Conservation (phyloP, 2,888 invertebrate genomes). For the Leistus spinibarbis region DNA sequence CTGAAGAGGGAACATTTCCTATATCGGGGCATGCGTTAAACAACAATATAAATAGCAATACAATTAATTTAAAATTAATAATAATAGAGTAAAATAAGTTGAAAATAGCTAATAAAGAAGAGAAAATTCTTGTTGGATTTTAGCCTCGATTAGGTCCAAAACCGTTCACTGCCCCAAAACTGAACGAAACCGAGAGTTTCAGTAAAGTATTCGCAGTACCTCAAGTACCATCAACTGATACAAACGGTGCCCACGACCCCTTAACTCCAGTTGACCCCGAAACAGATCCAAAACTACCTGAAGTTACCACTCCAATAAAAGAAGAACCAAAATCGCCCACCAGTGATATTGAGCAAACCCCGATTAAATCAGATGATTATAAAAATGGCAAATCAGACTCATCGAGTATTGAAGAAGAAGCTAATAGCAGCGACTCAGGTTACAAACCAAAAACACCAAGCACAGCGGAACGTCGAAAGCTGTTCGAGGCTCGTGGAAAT, state of each 20-base stretch:
- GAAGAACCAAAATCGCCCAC: slow-evolving; percentile 24
- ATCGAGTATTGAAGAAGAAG: slow-evolving; percentile 67
- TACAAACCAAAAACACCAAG: slow-evolving; percentile 77
- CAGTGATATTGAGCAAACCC: slow-evolving; percentile 29
- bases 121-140: background rate
- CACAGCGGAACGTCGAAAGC: slow-evolving; percentile 79
- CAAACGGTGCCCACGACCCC: slow-evolving; percentile 51
- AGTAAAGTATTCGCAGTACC: slow-evolving; percentile 85
- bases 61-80: too few species aligned
- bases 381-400: slow-evolving; percentile 67
- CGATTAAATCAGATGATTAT: slow-evolving; percentile 42
- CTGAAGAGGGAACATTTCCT: too few species aligned
- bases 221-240: slow-evolving; percentile 65
- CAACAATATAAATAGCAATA: too few species aligned
- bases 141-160: slow-evolving; percentile 87
- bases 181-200: slow-evolving; percentile 76
- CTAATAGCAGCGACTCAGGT: slow-evolving; percentile 68
- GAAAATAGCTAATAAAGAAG: background rate
- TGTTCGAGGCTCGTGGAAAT: slow-evolving; percentile 64
- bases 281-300: slow-evolving; percentile 49
- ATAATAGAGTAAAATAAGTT: background rate
- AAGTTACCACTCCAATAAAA: slow-evolving; percentile 54
- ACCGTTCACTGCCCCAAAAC: slow-evolving; percentile 79
- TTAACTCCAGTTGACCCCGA: slow-evolving; percentile 52
- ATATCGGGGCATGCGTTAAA: too few species aligned